Evolutionary conservation across 2,113 vertebrate genomes (phyloP).

Genomic region (Mohoua ochrocephala): DNA sequence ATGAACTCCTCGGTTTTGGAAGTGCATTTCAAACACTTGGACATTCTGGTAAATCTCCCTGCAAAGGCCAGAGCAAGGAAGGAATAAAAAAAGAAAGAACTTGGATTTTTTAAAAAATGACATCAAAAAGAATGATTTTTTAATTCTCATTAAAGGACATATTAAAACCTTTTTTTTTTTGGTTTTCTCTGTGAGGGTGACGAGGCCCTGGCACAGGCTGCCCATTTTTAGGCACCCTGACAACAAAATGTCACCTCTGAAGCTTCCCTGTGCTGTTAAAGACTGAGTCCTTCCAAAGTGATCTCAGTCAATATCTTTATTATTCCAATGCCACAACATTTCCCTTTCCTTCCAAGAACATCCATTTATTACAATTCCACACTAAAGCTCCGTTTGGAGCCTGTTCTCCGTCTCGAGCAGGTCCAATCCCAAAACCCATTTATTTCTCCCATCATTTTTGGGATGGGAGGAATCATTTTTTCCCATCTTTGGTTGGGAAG

Average conservation of each 20-base stretch:
- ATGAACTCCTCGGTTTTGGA: not conserved
- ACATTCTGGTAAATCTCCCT: not conserved
- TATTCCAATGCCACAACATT: not conserved
- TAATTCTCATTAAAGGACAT: not conserved
- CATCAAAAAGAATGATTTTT: not conserved
- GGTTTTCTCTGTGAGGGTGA: not conserved
- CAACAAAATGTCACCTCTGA: not conserved
- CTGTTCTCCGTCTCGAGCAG: not conserved
- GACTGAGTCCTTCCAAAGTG: not conserved
- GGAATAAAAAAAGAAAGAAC: not conserved
- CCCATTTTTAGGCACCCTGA: not conserved
- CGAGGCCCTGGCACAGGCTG: not conserved
- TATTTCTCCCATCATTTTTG: not conserved
- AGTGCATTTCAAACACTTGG: not conserved
- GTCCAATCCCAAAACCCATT: not conserved
- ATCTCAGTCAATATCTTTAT: not conserved
- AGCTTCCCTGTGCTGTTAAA: not conserved
- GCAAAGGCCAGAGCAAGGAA: not conserved
- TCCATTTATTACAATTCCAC: not conserved
- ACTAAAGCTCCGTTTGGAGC: not conserved
- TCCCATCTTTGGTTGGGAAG: not conserved
- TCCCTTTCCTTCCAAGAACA: not conserved
- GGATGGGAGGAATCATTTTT: not conserved
- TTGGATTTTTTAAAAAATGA: not conserved
- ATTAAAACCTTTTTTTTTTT: not conserved